Evolutionary conservation across 2,797 vertebrate genomes (phyloP).

Genomic region (Pseudochaenichthys georgianus): DNA sequence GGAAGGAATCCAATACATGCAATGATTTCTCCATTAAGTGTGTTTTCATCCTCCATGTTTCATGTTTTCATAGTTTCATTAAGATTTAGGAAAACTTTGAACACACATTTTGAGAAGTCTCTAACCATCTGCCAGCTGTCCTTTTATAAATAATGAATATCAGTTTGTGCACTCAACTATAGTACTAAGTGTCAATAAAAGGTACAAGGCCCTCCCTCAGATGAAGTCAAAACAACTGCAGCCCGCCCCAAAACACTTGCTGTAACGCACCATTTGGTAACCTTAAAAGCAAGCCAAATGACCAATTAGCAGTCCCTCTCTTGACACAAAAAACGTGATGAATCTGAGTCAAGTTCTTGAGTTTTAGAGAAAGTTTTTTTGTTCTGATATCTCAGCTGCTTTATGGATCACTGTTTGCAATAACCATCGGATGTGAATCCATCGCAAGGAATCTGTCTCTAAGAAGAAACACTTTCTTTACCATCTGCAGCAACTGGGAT

Average conservation of each 20-base stretch:
- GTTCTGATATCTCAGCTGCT: too few relatives aligned
- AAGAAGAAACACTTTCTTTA: background rate
- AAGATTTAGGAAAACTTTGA: conserved; percentile 7
- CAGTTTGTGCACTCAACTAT: background rate
- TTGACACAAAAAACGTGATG: background rate
- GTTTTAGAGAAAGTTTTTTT: background rate
- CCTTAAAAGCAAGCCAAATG: background rate
- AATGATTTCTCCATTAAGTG: conserved; percentile 17
- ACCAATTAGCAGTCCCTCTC: background rate
- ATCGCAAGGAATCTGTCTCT: background rate
- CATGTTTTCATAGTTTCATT: conserved; percentile 8
- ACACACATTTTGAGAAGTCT: conserved; percentile 15
- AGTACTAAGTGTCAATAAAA: background rate
- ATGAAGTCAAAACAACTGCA: too few relatives aligned
- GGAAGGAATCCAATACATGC: background rate
- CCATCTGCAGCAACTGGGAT: background rate
- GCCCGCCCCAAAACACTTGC: background rate
- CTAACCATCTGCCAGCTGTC: conserved; percentile 1
- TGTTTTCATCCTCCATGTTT: conserved; percentile 5
- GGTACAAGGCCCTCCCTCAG: background rate
- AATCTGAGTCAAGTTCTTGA: background rate
- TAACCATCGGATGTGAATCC: background rate
- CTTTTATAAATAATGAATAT: conserved; percentile 9
- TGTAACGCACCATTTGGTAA: background rate
- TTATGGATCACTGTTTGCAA: background rate